Base-by-base conservation (phyloP, 2,888 invertebrate genomes). In the Synanthedon myopaeformis region DNA sequence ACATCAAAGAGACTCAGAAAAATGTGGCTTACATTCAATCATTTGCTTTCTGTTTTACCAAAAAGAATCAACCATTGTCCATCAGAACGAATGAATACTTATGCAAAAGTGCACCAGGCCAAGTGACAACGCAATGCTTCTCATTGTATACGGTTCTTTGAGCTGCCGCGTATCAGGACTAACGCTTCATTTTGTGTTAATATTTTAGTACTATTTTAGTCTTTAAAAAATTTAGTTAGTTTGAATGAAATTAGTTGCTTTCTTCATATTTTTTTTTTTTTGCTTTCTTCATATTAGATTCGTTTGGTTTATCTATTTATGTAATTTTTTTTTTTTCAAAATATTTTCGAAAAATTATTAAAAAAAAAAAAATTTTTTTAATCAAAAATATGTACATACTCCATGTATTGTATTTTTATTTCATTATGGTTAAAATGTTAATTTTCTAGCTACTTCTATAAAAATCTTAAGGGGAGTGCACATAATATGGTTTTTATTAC, bases 41-140 rank as follows among this genome's bases (percentile, higher is more conserved):
- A 45, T 45, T 45, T 45, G 45, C 13, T 45, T 45, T n/a, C 45
- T 45, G 45, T 45, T 45, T 45, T 45, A 13, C 45, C 45, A 45
- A 45, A 45, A 57, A 57, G 49, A 35, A 50, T n/a, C 28, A 62
- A 68, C 67, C 76, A 81, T 82, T 82, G 80, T 81, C 79, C 76
- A 73, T 82, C 81, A 81, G 70, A 59, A 53, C 55, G 63, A 68
- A 74, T 71, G 77, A 79, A 79, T 79, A 75, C 78, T 72, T 72
- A 76, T 76, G 77, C 76, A 76, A 74, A 78, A 67, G 58, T 56
- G 28, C 51, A 54, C 56, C 70, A 71, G 71, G 63, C 69, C 68
- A 73, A 72, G 77, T 80, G 85, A 84, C 84, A 84, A 78, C 72
- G 77, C 79, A 82, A 78, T 79, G 79, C 76, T 64, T 58, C 63